Conservation (phyloP, 2,888 invertebrate species). For the Yponomeuta malinellus region DNA sequence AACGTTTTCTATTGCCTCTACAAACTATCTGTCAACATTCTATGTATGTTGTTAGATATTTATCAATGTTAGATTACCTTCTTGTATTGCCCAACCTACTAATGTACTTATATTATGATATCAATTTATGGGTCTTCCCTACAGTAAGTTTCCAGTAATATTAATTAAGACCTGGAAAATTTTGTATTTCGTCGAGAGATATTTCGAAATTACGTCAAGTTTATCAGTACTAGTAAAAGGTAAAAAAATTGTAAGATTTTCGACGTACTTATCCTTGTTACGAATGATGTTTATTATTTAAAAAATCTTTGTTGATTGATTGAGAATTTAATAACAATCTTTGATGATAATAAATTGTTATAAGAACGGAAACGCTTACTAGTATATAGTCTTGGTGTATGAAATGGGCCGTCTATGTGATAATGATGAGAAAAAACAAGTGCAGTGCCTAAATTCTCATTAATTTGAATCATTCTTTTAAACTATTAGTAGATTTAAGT, state of each 20-base stretch:
- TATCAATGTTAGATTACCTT: neutral
- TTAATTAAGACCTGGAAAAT: neutral
- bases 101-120: neutral
- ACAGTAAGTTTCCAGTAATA: neutral
- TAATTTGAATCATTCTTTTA: constrained; percentile 32
- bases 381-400: constrained; percentile 57
- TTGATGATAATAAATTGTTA: constrained; percentile 57
- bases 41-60: neutral
- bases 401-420: constrained; percentile 63
- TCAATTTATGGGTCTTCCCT: neutral
- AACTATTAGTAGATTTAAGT: constrained; percentile 19
- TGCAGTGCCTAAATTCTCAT: constrained; percentile 72
- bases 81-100: neutral
- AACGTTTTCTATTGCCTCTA: neutral
- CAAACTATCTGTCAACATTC: neutral
- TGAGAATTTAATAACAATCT: constrained; percentile 10
- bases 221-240: neutral
- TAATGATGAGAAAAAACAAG: constrained; percentile 50
- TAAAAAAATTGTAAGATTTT: neutral
- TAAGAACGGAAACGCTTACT: constrained; percentile 72
- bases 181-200: neutral
- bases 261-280: neutral
- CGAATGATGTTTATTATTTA: neutral
- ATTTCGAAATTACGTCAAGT: neutral
- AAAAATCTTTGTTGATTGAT: neutral